A percentile compares a stretch with the other conserved stretches of the same genome.
Conservation (phyloP, 2,797 vertebrate genomes). For the Schizopygopsis malacanthus region DNA sequence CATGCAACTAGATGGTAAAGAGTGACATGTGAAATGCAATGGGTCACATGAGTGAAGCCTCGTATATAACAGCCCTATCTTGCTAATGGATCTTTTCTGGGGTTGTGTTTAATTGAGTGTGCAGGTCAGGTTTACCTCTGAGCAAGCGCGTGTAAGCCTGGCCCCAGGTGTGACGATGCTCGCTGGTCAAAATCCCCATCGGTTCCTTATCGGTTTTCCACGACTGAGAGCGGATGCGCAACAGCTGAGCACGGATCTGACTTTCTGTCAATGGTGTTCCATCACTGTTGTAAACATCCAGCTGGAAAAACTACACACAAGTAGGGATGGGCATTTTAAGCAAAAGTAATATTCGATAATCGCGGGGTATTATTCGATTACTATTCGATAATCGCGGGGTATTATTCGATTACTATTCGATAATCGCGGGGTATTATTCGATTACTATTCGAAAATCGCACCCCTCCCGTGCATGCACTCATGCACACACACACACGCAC, state of each 20-base stretch:
- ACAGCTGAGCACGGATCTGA: constrained; percentile 84
- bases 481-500: too few relatives aligned
- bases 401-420: too few relatives aligned
- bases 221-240: constrained; percentile 82
- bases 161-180: constrained; percentile 87
- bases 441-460: too few relatives aligned
- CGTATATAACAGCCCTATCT: not conserved
- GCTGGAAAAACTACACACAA: constrained; percentile 88
- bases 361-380: too few relatives aligned
- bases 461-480: too few relatives aligned
- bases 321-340: too few relatives aligned
- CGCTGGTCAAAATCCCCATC: constrained; percentile 86
- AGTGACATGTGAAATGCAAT: not conserved
- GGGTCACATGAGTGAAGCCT: not conserved
- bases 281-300: constrained; percentile 88
- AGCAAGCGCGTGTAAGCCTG: constrained; percentile 81
- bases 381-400: too few relatives aligned
- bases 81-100: not conserved
- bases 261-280: constrained; percentile 83
- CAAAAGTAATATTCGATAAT: too few relatives aligned
- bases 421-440: too few relatives aligned
- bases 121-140: constrained; percentile 64
- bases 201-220: constrained; percentile 89
- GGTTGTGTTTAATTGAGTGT: not conserved
- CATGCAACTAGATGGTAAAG: not conserved